Conservation (phyloP, 2,113 vertebrate genomes). For the Actenoides lindsayi region DNA sequence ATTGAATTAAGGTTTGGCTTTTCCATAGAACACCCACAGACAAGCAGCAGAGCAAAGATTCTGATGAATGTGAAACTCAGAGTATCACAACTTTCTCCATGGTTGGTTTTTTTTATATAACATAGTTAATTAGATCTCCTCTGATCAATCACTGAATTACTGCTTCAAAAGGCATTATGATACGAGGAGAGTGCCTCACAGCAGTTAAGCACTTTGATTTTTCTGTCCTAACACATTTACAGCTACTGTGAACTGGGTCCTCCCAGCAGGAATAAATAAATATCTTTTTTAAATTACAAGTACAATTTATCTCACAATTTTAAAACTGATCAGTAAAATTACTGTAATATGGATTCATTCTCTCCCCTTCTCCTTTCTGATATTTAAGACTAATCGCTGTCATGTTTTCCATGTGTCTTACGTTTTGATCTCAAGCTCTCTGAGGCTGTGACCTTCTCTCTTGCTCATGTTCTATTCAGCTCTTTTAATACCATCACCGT, state of each 20-base stretch:
- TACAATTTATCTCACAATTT: not conserved
- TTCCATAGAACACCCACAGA: not conserved
- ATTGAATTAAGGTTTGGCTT: conserved; percentile 24
- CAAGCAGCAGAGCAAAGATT: conserved; percentile 4
- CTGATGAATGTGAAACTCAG: conserved; percentile 7
- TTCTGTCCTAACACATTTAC: conserved; percentile 35
- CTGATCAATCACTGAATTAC: conserved; percentile 48
- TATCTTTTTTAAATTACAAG: not conserved
- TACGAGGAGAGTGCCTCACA: not conserved
- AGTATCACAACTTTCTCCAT: conserved; percentile 4
- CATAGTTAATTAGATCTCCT: conserved; percentile 51
- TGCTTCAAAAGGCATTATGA: conserved; percentile 1
- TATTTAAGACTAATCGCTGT: not conserved
- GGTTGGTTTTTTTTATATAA: not conserved
- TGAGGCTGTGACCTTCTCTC: not conserved
- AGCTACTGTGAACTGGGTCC: not conserved
- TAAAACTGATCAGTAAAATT: not conserved
- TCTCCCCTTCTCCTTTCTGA: not conserved
- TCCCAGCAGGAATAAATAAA: conserved; percentile 13
- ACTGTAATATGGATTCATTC: not conserved
- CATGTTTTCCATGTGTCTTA: not conserved
- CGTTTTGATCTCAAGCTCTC: not conserved
- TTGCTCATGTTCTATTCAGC: not conserved
- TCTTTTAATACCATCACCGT: not conserved
- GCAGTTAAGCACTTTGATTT: conserved; percentile 44